phyloP scores from a whole-genome alignment of 2,888 invertebrate genomes.

The Agrypnus murinus region DNA sequence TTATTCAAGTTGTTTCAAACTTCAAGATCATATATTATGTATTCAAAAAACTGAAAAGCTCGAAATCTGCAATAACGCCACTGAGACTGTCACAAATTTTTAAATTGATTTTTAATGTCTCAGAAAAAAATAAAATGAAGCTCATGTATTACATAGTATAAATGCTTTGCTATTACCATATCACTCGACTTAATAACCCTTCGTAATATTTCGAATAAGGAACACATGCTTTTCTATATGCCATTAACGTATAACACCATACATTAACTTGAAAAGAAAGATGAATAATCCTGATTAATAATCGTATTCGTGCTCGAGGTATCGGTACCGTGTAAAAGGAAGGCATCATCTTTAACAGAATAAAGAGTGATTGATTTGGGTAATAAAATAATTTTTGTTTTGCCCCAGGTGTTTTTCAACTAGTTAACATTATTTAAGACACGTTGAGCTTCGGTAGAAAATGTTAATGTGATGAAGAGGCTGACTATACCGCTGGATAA shows the following conservation, averaged over 20 bases:
- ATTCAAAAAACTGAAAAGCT: no score
- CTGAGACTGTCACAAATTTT: no score
- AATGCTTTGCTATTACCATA: conserved; percentile 25
- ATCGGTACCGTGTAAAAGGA: conserved; percentile 45
- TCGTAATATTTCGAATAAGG: conserved; percentile 14
- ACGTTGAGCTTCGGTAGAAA: conserved; percentile 35
- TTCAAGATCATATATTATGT: no score
- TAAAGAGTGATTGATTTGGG: conserved; percentile 52
- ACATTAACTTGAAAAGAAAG: conserved; percentile 43
- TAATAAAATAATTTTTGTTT: conserved; percentile 53
- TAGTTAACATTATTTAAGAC: conserved; percentile 49
- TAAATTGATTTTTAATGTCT: no score
- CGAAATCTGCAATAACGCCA: no score
- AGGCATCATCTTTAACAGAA: conserved; percentile 47
- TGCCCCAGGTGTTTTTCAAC: conserved; percentile 42
- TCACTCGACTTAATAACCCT: conserved; percentile 37
- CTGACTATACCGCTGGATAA: conserved; percentile 43
- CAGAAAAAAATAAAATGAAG: no score
- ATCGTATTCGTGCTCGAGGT: conserved; percentile 48
- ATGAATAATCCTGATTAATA: conserved; percentile 51
- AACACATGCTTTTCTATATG: conserved; percentile 37
- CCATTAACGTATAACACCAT: conserved; percentile 40
- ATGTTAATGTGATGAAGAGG: conserved; percentile 45
- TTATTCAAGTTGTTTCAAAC: no score
- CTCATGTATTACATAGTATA: background rate